phyloP scores from a whole-genome alignment of 2,797 vertebrate species.

The Falco concolor region DNA sequence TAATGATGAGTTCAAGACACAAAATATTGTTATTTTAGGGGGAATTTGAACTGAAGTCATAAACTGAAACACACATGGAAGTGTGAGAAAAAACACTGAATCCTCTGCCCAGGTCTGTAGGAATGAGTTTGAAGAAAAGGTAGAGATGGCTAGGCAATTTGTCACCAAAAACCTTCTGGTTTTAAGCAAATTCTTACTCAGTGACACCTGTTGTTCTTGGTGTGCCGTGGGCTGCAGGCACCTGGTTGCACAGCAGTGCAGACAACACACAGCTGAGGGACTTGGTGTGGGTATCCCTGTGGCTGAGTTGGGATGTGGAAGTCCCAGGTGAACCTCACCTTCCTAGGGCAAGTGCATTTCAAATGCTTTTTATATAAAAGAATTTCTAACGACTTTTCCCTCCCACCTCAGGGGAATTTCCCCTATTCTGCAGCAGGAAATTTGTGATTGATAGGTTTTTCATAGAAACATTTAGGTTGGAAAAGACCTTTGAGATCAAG shows the following conservation, averaged over 20 bases:
- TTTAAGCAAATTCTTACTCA: not conserved
- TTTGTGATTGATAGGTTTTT: not conserved
- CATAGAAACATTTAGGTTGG: too few species aligned
- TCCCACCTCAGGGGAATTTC: not conserved
- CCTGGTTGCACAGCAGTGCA: fast-evolving
- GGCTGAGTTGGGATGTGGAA: not conserved
- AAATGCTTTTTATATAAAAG: not conserved
- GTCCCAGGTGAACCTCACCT: not conserved
- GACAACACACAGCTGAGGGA: not conserved
- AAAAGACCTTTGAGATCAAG: too few species aligned
- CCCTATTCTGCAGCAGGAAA: not conserved
- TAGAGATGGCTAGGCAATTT: not conserved
- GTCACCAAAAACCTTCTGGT: not conserved
- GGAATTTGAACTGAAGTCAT: not conserved
- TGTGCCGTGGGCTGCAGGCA: fast-evolving
- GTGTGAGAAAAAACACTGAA: not conserved
- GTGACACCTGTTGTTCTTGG: fast-evolving
- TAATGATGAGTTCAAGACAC: not conserved
- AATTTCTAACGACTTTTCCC: not conserved
- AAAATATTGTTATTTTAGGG: not conserved
- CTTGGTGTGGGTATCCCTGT: not conserved
- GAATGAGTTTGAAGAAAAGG: not conserved
- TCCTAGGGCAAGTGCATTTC: not conserved
- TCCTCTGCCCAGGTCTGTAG: not conserved
- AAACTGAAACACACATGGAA: not conserved